These are phyloP conservation scores for Tamias sibiricus DNA, from an alignment of 2,113 vertebrate species.

Conservation along the genomic window DNA sequence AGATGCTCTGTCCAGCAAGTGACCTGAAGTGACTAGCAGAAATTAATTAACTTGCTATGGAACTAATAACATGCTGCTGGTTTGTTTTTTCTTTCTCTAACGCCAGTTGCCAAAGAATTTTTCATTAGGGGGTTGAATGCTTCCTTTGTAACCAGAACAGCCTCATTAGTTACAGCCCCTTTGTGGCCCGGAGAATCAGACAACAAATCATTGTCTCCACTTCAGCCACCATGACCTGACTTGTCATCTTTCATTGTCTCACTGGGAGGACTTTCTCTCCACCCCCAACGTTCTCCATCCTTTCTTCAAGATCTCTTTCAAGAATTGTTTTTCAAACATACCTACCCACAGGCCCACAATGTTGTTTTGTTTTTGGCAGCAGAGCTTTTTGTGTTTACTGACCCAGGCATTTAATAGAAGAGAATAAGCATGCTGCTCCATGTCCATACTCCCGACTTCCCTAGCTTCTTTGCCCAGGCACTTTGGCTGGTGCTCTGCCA, in stretches of 20 bases:
- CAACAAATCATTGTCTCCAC: slow-evolving; percentile 74
- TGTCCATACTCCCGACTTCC: not conserved
- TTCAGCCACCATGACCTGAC: slow-evolving; percentile 39
- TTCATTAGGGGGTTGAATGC: slow-evolving; percentile 71
- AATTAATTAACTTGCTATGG: slow-evolving; percentile 72
- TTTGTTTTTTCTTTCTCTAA: slow-evolving; percentile 78
- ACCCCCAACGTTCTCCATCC: not conserved
- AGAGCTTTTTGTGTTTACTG: not conserved
- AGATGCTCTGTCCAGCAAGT: slow-evolving; percentile 65
- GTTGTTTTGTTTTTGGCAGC: not conserved
- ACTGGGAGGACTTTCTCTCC: slow-evolving; percentile 10
- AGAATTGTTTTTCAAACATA: slow-evolving; percentile 50
- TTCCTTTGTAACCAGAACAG: slow-evolving; percentile 78
- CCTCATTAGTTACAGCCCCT: slow-evolving; percentile 75
- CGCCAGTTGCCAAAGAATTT: slow-evolving; percentile 68
- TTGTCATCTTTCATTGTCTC: slow-evolving; percentile 64
- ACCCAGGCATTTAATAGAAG: not conserved
- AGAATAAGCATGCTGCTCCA: not conserved
- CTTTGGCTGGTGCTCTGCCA: not conserved
- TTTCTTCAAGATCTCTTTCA: slow-evolving; percentile 60
- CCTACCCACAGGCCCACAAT: not conserved
- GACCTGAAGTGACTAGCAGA: slow-evolving; percentile 75
- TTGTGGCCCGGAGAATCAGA: slow-evolving; percentile 55
- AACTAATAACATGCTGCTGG: slow-evolving; percentile 73
- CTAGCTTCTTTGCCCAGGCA: not conserved